Base-by-base conservation (phyloP, 2,113 vertebrate genomes). In the Nothocercus nigrocapillus region DNA sequence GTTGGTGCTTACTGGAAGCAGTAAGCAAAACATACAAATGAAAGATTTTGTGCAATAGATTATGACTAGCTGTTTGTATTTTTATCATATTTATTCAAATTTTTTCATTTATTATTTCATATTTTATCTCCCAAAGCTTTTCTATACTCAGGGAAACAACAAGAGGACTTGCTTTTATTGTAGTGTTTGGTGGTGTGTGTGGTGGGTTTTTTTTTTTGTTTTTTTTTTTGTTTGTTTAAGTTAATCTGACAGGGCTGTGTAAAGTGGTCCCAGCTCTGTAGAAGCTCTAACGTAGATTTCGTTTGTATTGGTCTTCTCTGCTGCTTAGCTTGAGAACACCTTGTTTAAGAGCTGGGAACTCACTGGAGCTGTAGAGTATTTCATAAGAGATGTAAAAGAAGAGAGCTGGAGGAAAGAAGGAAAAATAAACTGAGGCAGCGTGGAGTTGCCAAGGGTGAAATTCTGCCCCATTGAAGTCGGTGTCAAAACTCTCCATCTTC, bases 241-340 rank as follows among this genome's bases (percentile, higher is more conserved):
- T 68, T 8, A 49, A 38, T 75, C 72, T 93, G 75, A n/a, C 64
- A 67, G 42, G 45, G 19, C 0, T 0, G 30, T 67, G 36, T 85
- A 19, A 88, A 87, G 83, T 32, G 74, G 59, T 79, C 77, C 64
- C 70, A 89, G 88, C 69, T 90, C 80, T 3, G 2, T 2, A 38
- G 67, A 89, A 90, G 62, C 74, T 76, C 81, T 54, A 80, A 82
- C 66, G 53, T 54, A 44, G 90, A 91, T 96, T 92, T 85, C 24
- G 51, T 96, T 95, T 92, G 56, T 90, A 67, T 82, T 73, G 83
- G 49, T 2, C 0, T 76, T 94, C 63, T 93, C 4, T 0, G 63
- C 63, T 94, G 49, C 2, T 6, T 56, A 78, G 74, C 76, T 92
- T 66, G 78, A 86, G 75, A 92, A 79, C 44, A 15, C 54, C 5